phyloP scores from a whole-genome alignment of 2,797 vertebrate species.

The Brachymystax lenok region DNA sequence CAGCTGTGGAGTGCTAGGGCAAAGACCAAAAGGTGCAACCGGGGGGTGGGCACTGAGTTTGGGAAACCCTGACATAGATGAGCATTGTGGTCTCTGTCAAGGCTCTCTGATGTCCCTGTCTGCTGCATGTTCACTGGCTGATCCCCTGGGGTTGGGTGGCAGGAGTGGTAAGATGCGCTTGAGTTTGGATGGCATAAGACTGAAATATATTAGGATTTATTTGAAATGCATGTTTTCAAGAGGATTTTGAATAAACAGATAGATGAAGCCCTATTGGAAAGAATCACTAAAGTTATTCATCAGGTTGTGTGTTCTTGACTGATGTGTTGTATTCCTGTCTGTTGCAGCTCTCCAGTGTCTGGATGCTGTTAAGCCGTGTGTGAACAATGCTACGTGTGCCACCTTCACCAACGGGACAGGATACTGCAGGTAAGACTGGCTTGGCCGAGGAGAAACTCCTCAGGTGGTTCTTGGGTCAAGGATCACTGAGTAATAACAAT shows the following conservation, averaged over 20 bases:
- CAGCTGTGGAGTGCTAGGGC: no score
- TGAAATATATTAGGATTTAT: no score
- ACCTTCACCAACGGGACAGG: conserved; percentile 85
- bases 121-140: conserved; percentile 28
- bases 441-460: background rate
- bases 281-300: background rate
- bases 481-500: conserved; percentile 25
- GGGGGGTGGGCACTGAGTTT: no score
- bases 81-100: conserved; percentile 55
- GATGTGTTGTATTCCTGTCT: conserved; percentile 43
- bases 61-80: conserved; percentile 39
- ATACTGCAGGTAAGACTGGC: conserved; percentile 88
- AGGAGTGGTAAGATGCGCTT: conserved; percentile 2
- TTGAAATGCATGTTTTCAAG: background rate
- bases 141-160: background rate
- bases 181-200: no score
- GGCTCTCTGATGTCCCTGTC: background rate
- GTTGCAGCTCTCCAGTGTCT: conserved; percentile 90
- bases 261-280: background rate
- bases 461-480: conserved; percentile 31
- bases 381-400: conserved; percentile 88
- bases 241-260: background rate
- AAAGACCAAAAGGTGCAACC: no score
- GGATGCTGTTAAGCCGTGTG: conserved; percentile 83
- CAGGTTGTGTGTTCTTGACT: background rate